phyloP scores from a whole-genome alignment of 2,888 invertebrate genomes.

The Elmis aenea region DNA sequence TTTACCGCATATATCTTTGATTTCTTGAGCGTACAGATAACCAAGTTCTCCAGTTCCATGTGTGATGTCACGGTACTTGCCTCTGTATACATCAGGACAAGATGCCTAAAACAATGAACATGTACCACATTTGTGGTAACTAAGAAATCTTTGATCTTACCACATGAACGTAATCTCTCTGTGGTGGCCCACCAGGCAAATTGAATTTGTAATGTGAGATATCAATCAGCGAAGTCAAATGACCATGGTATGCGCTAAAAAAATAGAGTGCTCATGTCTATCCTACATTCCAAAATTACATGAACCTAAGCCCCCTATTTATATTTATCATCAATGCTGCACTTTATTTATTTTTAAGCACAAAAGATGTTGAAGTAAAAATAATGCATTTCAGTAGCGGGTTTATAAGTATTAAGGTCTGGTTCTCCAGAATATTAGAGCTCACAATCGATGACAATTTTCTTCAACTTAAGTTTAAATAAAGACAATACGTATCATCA shows the following conservation, averaged over 20 bases:
- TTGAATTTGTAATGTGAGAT: constrained; percentile 98
- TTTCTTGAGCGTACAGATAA: constrained; percentile 77
- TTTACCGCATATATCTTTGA: constrained; percentile 65
- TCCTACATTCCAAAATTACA: constrained; percentile 14
- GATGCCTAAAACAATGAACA: constrained; percentile 60
- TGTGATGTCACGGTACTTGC: constrained; percentile 69
- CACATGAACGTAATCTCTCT: constrained; percentile 84
- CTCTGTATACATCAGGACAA: constrained; percentile 90
- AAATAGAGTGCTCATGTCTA: constrained; percentile 41
- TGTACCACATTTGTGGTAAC: neutral
- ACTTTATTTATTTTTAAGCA: no score
- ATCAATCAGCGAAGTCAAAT: constrained; percentile 91
- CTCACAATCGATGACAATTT: no score
- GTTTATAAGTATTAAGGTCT: no score
- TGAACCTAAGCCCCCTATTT: constrained; percentile 1
- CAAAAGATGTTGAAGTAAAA: no score
- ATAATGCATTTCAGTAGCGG: no score
- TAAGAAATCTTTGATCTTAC: constrained; percentile 52
- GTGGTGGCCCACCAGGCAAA: constrained; percentile 75
- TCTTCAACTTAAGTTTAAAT: no score
- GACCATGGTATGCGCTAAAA: constrained; percentile 98
- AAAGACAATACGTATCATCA: no score
- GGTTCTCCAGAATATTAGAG: no score
- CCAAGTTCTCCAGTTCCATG: constrained; percentile 65
- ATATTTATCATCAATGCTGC: no score